Conservation (phyloP, 2,888 invertebrate species). For the Quadriops clusia region DNA sequence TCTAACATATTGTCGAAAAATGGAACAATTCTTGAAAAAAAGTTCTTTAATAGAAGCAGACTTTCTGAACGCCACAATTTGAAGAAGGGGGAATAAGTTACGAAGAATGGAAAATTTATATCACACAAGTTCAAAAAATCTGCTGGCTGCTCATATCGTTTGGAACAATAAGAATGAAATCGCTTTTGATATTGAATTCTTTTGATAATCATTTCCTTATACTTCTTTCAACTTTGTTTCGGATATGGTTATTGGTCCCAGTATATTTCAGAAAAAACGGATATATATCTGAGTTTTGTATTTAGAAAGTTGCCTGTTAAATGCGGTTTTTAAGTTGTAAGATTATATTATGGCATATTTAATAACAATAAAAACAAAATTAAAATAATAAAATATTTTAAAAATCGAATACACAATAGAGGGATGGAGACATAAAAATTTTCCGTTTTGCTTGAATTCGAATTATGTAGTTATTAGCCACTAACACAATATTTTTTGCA, state of each 20-base stretch:
- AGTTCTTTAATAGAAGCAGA: too few relatives aligned
- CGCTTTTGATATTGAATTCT: slow-evolving; percentile 5
- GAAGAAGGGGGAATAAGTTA: too few relatives aligned
- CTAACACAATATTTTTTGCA: too few relatives aligned
- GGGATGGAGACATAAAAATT: too few relatives aligned
- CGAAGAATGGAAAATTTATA: too few relatives aligned
- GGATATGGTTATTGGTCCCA: slow-evolving; percentile 39
- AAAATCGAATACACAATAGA: slow-evolving; percentile 7
- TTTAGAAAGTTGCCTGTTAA: too few relatives aligned
- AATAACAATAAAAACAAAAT: slow-evolving; percentile 19
- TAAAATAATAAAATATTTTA: slow-evolving; percentile 10
- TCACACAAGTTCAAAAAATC: not conserved
- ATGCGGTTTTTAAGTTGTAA: too few relatives aligned
- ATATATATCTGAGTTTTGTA: too few relatives aligned
- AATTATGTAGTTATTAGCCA: too few relatives aligned
- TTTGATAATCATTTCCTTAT: slow-evolving; percentile 22
- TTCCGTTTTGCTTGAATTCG: slow-evolving; percentile 2
- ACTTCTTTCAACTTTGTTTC: slow-evolving; percentile 28
- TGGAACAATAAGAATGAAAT: not conserved
- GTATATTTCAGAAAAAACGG: too few relatives aligned
- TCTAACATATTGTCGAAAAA: slow-evolving; percentile 40
- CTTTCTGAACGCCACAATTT: too few relatives aligned
- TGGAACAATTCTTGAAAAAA: slow-evolving; percentile 35
- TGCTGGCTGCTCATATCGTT: slow-evolving; percentile 2
- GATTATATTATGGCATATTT: slow-evolving; percentile 31